Evolutionary conservation across 64 coral and sea anemone genomes (phyloP).

Genomic region (Porites australiensis): DNA sequence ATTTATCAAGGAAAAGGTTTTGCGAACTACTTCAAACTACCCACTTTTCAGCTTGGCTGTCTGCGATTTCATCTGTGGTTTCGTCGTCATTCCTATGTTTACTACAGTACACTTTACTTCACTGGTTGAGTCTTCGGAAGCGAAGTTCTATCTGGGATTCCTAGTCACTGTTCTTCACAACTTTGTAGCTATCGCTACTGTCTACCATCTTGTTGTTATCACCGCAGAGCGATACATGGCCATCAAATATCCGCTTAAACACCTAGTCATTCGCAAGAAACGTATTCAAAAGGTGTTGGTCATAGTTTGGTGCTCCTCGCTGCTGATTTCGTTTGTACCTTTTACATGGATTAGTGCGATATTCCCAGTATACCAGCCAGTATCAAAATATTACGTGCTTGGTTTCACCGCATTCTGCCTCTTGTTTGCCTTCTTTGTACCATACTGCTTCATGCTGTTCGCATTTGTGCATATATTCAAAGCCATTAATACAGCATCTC

Average conservation of each 20-base stretch:
- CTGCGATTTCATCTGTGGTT: conserved; percentile 16
- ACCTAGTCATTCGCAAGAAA: background rate
- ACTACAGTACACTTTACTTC: background rate
- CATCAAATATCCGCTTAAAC: conserved; percentile 34
- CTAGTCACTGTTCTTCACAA: conserved; percentile 27
- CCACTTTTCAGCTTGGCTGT: conserved; percentile 30
- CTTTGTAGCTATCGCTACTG: conserved; percentile 24
- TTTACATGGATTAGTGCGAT: conserved; percentile 17
- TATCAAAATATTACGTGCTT: background rate
- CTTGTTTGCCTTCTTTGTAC: conserved; percentile 15
- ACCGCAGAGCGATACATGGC: conserved; percentile 33
- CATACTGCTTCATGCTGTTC: conserved; percentile 6
- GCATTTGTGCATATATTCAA: conserved; percentile 25
- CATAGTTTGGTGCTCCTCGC: background rate
- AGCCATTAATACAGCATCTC: background rate
- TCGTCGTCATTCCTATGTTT: conserved; percentile 13
- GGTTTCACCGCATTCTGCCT: conserved; percentile 23
- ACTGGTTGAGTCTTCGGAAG: background rate
- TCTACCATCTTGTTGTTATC: conserved; percentile 19
- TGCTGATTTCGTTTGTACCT: background rate
- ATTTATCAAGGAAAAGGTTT: background rate
- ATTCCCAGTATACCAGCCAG: background rate
- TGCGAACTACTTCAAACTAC: conserved; percentile 44
- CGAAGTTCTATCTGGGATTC: conserved; percentile 23
- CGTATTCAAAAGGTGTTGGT: background rate